These are phyloP conservation scores for Conger conger DNA, from an alignment of 2,113 vertebrate species.

Conservation along the genomic window DNA sequence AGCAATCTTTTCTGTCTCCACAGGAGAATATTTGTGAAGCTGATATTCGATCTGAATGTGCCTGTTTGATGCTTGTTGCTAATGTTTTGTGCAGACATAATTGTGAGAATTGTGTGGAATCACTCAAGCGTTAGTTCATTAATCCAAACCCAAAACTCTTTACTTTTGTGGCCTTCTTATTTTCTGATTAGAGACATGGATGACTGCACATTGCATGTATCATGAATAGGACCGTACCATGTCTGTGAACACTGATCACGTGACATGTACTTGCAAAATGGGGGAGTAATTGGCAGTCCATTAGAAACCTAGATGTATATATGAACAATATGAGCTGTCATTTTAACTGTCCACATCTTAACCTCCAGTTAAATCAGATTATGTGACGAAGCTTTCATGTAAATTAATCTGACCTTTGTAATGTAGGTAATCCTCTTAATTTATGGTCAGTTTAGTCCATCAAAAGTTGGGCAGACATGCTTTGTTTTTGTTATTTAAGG, in stretches of 20 bases:
- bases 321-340: neutral
- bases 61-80: too few species aligned
- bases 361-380: slow-evolving; percentile 26
- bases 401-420: slow-evolving; percentile 28
- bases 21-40: too few species aligned
- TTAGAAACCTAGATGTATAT: neutral
- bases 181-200: too few species aligned
- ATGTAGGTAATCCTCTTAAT: slow-evolving; percentile 49
- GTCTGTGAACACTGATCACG: too few species aligned
- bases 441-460: slow-evolving; percentile 40
- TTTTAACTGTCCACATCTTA: neutral
- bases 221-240: too few species aligned
- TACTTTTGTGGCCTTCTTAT: neutral
- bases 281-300: neutral
- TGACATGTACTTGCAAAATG: neutral
- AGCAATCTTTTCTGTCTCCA: neutral
- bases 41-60: too few species aligned
- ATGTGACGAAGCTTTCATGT: slow-evolving; percentile 27
- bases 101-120: too few species aligned
- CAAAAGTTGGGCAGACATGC: slow-evolving; percentile 46
- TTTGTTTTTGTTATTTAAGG: slow-evolving; percentile 30
- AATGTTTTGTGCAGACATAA: too few species aligned
- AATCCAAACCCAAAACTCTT: slow-evolving; percentile 17
- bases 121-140: too few species aligned
- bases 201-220: too few species aligned